A percentile compares a stretch with the other conserved stretches of the same genome.
These are phyloP conservation scores for Drosophila bipectinata DNA, from an alignment of 1,140 invertebrate genomes.

Conservation along the genomic window DNA sequence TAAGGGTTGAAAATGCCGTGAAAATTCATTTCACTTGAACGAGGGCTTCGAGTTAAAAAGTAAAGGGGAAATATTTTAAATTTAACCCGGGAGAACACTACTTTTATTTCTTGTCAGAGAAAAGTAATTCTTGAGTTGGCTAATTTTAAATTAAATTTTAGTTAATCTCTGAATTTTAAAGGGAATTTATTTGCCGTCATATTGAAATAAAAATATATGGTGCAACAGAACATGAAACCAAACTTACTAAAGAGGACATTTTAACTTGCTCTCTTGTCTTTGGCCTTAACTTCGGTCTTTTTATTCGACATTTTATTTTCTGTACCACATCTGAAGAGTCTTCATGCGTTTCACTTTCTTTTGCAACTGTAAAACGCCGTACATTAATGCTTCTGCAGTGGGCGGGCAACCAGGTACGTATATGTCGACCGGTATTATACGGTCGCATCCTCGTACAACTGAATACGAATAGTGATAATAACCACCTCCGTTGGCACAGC, in stretches of 20 bases:
- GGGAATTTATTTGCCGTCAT: no score
- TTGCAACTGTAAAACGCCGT: background rate
- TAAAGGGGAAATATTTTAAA: no score
- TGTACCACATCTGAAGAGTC: slow-evolving; percentile 1
- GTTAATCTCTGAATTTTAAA: no score
- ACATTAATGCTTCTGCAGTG: background rate
- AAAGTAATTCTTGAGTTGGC: no score
- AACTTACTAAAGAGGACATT: background rate
- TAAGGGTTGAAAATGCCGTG: no score
- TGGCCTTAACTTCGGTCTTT: background rate
- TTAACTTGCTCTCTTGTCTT: background rate
- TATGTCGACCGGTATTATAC: background rate
- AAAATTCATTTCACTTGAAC: no score
- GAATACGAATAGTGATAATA: background rate
- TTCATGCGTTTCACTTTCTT: background rate
- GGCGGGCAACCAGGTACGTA: background rate
- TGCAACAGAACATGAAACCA: background rate
- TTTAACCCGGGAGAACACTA: no score
- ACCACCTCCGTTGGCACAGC: background rate
- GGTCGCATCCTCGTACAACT: background rate
- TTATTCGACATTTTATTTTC: background rate
- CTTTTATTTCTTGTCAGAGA: no score
- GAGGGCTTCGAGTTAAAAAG: no score
- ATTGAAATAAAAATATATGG: background rate
- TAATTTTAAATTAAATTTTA: no score